Percentiles rank a stretch among this genome's conserved stretches.
Conservation (phyloP, 2,113 vertebrate genomes). For the Leptodactylus fuscus region DNA sequence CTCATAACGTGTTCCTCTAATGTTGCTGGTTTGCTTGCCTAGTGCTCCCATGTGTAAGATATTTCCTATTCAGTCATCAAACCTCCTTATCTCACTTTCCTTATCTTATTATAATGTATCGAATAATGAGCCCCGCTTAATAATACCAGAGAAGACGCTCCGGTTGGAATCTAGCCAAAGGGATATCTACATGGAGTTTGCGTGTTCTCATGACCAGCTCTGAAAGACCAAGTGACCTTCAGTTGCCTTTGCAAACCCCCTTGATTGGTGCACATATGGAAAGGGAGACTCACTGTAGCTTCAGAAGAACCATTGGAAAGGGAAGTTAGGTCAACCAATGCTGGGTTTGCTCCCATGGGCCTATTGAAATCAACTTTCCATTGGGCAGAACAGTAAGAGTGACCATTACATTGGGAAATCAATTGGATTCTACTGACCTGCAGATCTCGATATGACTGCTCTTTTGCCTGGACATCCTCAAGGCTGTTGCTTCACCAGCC, state of each 20-base stretch:
- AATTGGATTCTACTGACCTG: constrained; percentile 74
- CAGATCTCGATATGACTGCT: constrained; percentile 86
- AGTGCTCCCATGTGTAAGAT: constrained; percentile 1
- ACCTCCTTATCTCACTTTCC: neutral
- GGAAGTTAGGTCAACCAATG: no score
- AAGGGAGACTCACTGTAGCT: no score
- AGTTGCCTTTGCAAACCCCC: no score
- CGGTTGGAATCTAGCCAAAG: neutral
- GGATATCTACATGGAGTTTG: neutral
- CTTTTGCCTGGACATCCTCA: constrained; percentile 86
- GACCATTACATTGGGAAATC: neutral
- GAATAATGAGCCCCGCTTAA: neutral
- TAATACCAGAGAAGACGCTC: neutral
- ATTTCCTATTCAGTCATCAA: neutral
- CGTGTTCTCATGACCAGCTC: no score
- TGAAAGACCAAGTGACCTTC: no score
- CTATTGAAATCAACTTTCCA: neutral
- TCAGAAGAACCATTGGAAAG: no score
- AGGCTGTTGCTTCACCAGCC: constrained; percentile 86
- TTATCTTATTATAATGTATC: neutral
- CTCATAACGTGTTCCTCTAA: neutral
- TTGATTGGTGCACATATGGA: no score
- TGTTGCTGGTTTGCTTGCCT: neutral
- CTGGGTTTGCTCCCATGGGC: no score
- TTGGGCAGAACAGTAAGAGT: neutral